A percentile compares a stretch with the other conserved stretches of the same genome.
phyloP scores from a whole-genome alignment of 2,888 invertebrate species.

The Trachelus stipa region DNA sequence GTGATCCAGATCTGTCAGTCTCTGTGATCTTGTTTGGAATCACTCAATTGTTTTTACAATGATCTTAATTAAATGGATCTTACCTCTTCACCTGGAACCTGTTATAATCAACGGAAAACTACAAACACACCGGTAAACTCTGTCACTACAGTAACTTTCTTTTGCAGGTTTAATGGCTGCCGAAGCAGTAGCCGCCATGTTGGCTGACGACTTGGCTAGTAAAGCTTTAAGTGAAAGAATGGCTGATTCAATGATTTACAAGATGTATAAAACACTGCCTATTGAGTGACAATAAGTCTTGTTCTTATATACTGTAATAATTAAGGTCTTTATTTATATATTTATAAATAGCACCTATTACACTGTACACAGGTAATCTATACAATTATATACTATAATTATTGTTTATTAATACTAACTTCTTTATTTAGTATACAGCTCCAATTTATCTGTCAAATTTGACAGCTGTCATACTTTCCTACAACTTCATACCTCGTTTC shows the following conservation, averaged over 20 bases:
- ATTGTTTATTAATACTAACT: slow-evolving; percentile 17
- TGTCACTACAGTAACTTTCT: slow-evolving; percentile 22
- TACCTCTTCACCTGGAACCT: neutral
- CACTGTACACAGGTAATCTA: neutral
- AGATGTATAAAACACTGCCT: slow-evolving; percentile 60
- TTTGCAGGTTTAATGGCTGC: slow-evolving; percentile 60
- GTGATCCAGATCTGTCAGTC: neutral
- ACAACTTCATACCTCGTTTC: neutral
- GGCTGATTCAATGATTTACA: slow-evolving; percentile 58
- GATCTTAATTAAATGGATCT: neutral
- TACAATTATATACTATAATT: neutral
- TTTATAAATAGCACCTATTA: neutral
- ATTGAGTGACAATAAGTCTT: slow-evolving; percentile 33
- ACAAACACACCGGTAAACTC: neutral
- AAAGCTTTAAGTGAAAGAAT: slow-evolving; percentile 58
- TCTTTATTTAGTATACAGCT: neutral
- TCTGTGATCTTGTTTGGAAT: neutral
- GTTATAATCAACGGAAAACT: neutral
- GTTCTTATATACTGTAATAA: neutral
- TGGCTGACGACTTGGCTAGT: slow-evolving; percentile 60
- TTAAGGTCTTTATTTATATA: neutral
- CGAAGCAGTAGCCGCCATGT: slow-evolving; percentile 63
- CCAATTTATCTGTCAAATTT: neutral
- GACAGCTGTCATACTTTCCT: neutral
- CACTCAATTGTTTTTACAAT: neutral